phyloP scores from a whole-genome alignment of 2,888 invertebrate genomes.

The Alloplasta piceator region DNA sequence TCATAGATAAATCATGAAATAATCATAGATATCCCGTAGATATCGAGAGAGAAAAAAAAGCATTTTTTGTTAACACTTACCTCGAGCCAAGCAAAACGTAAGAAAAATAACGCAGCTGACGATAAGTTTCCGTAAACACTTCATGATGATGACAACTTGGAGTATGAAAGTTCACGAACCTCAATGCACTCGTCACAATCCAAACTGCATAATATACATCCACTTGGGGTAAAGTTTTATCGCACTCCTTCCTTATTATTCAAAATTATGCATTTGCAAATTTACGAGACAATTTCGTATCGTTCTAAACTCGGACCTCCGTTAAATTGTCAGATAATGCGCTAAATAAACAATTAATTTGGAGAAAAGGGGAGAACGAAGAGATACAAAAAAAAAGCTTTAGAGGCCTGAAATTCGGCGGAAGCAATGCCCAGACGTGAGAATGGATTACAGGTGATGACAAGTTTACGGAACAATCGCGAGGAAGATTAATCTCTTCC shows the following conservation, averaged over 20 bases:
- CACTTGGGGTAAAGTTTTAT: conserved; percentile 11
- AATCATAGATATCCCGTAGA: no score
- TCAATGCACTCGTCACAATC: not conserved
- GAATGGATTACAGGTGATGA: not conserved
- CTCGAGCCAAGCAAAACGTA: not conserved
- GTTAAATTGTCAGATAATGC: conserved; percentile 31
- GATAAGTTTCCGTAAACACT: conserved; percentile 39
- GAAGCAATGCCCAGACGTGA: not conserved
- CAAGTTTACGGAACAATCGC: conserved; percentile 30
- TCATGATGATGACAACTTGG: conserved; percentile 44
- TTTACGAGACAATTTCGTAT: conserved; percentile 54
- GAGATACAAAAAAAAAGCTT: conserved; percentile 1
- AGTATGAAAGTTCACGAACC: conserved; percentile 22
- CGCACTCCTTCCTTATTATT: conserved; percentile 41
- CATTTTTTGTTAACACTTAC: conserved; percentile 34
- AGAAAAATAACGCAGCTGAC: conserved; percentile 30
- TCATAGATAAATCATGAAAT: no score
- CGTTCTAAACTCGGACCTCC: not conserved
- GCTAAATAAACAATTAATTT: conserved; percentile 39
- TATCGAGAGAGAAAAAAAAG: not conserved
- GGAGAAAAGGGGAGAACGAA: not conserved
- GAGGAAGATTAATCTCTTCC: conserved; percentile 29
- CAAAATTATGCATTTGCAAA: conserved; percentile 51
- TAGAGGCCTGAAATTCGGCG: not conserved
- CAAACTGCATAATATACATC: conserved; percentile 34